Conservation (phyloP, 2,797 vertebrate genomes). For the Pelodytes ibericus region DNA sequence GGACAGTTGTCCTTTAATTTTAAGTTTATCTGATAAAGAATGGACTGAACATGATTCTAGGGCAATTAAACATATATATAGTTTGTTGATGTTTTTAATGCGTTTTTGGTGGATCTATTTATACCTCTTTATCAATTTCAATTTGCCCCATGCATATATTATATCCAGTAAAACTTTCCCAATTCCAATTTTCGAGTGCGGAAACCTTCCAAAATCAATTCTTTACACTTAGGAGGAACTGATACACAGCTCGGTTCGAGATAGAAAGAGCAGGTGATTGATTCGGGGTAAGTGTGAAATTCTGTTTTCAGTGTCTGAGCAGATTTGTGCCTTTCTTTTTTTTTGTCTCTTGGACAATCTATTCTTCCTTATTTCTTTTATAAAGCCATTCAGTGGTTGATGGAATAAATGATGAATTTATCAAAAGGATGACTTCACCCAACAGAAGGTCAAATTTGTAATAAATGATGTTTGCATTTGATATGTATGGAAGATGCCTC, state of each 20-base stretch:
- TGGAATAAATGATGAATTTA: constrained; percentile 57
- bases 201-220: constrained; percentile 62
- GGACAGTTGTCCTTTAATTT: too few relatives aligned
- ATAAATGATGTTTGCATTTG: constrained; percentile 55
- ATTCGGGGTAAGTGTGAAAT: constrained; percentile 65
- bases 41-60: too few relatives aligned
- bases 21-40: too few relatives aligned
- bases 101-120: constrained; percentile 17
- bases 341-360: constrained; percentile 22
- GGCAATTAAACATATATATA: too few relatives aligned
- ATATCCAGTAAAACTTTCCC: constrained; percentile 41
- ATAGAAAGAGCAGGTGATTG: constrained; percentile 62
- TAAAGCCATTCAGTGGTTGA: constrained; percentile 50
- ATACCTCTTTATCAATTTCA: constrained; percentile 31
- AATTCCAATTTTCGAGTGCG: constrained; percentile 56
- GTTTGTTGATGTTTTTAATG: not conserved
- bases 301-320: constrained; percentile 53
- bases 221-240: constrained; percentile 67
- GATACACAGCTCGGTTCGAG: constrained; percentile 62
- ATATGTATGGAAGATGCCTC: constrained; percentile 39
- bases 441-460: constrained; percentile 55
- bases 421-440: constrained; percentile 53
- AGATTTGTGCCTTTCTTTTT: constrained; percentile 1
- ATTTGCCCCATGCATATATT: constrained; percentile 47
- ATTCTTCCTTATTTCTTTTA: constrained; percentile 48